Evolutionary conservation across 1,140 invertebrate genomes (phyloP), one percentile per base, ranked within the genome.

Genomic region (Musca domestica): DNA sequence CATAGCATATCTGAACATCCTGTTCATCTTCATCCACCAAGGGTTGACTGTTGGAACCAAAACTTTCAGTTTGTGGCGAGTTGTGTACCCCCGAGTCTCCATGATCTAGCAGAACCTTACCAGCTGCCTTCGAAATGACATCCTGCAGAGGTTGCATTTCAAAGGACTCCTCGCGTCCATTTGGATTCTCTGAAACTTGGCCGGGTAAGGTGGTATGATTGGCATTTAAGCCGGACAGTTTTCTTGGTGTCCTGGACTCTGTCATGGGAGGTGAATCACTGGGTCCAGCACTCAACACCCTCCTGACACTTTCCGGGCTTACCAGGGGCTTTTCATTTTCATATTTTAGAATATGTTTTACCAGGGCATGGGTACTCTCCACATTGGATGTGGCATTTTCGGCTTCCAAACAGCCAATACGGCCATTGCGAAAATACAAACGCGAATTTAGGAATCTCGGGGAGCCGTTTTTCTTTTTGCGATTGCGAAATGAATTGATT

Each of bases 1-100:
- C 76, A 56, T 81, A 81, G 19, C 76, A 78, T 6, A 80, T 80
- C 51, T 80, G 78, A 67, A 81, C 76, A 70, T 81, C 78, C 70
- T 77, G 72, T 15, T 81, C 78, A 48, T 81, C 78, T 58, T 78
- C 78, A 20, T 80, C 76, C 14, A 71, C 71, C 48, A 51, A 34
- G 17, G 72, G 72, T 9, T 3, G 75, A 54, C 19, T 61, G 12
- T 30, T 61, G 2, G 56, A 61, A 61, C 56, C 56, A 61, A 41
- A 61, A 61, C 56, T 61, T 14, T 58, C 58, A 14, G 63, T 54
- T 41, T 63, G 23, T 5, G 52, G 66, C 0, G 51, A 27, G 10
- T 56, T 63, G 9, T 61, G 56, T 1, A 61, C 56, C 1, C 41
- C 63, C 17, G 49, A 58, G n/a, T 71, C 70, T 30, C 61, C 63